A percentile compares a stretch with the other conserved stretches of the same genome.
Conservation (phyloP, 2,113 vertebrate genomes). For the Neolamprologus fasciatus region DNA sequence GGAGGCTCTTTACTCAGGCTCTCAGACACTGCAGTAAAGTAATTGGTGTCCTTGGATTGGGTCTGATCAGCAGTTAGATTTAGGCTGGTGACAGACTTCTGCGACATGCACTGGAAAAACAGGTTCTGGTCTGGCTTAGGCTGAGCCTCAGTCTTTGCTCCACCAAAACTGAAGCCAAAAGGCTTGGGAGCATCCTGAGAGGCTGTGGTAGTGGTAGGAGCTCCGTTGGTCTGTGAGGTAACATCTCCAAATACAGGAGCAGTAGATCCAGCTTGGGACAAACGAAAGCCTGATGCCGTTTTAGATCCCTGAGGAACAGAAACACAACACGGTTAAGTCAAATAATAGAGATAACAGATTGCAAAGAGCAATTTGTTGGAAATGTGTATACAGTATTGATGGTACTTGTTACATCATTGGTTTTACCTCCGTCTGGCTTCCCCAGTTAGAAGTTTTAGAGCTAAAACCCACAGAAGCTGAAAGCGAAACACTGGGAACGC, state of each 20-base stretch:
- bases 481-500: slow-evolving; percentile 61
- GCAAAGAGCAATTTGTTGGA: neutral
- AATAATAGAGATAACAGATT: neutral
- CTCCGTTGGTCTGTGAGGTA: slow-evolving; percentile 81
- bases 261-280: slow-evolving; percentile 69
- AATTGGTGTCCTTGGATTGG: slow-evolving; percentile 75
- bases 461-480: slow-evolving; percentile 69
- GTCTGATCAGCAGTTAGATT: slow-evolving; percentile 36
- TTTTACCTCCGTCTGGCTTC: slow-evolving; percentile 83
- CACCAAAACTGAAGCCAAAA: slow-evolving; percentile 84
- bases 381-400: neutral
- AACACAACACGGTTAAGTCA: neutral
- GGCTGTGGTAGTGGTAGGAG: slow-evolving; percentile 72
- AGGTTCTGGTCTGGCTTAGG: slow-evolving; percentile 86
- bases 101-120: slow-evolving; percentile 98
- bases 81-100: slow-evolving; percentile 78
- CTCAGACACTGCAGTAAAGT: slow-evolving; percentile 87
- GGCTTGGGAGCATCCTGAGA: slow-evolving; percentile 76
- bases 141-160: slow-evolving; percentile 68
- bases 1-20: slow-evolving; percentile 79
- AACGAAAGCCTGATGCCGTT: slow-evolving; percentile 74
- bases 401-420: neutral
- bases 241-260: slow-evolving; percentile 76
- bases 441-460: slow-evolving; percentile 76
- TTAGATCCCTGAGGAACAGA: slow-evolving; percentile 77